Evolutionary conservation across 2,888 invertebrate genomes (phyloP), one percentile per base, ranked within the genome.

Genomic region (Nysson spinosus): DNA sequence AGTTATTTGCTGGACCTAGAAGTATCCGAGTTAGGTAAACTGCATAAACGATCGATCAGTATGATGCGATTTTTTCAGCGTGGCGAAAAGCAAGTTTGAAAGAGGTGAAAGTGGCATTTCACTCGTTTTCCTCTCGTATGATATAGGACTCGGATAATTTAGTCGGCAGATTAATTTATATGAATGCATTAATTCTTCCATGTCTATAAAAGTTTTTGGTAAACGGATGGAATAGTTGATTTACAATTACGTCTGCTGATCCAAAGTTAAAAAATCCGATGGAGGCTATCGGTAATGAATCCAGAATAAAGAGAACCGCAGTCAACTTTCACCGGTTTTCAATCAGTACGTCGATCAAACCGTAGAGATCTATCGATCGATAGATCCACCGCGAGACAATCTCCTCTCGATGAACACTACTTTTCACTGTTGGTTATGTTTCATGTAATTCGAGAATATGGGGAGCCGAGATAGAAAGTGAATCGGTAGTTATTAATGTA

Each of bases 291-390:
- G 42, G 52, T 30, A 56, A 40, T 47, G 56, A 40, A 56, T 52
- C 35, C 37, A 43, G 56, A 57, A 52, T 54, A 49, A 52, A 58
- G 63, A 54, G 50, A 57, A 54, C 49, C 57, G 24, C 58, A 44
- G 40, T 22, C 32, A 43, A 64, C 67, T 68, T 68, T 68, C 67
- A 68, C 67, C 58, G 46, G 44, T 58, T 63, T 67, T 67, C 66
- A 54, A 63, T 67, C 66, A 55, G 52, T 44, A 57, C 28, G 57
- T 57, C 63, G 66, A 57, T 63, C 66, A 37, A 50, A n/a, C 52
- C 49, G 43, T 30, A 24, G 52, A 51, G 66, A 51, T 62, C 50
- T 64, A 58, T 64, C 58, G 64, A 64, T 68, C 67, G 63, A 55
- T 55, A 57, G 62, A 51, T 44, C 46, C 28, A 35, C 55, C 42